phyloP scores from a whole-genome alignment of 2,888 invertebrate genomes.

The Atrina japonica region DNA sequence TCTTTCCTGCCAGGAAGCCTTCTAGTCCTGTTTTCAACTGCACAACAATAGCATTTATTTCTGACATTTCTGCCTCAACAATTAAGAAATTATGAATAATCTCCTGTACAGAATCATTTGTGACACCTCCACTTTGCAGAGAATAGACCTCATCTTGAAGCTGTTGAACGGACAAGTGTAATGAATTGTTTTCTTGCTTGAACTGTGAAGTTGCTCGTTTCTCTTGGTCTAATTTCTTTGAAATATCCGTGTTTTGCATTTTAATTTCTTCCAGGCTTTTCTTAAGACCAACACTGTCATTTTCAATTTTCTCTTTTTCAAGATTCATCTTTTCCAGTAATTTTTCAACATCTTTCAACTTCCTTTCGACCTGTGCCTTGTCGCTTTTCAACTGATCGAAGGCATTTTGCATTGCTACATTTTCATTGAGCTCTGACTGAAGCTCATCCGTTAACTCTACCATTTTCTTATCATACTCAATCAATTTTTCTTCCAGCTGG shows the following conservation, averaged over 20 bases:
- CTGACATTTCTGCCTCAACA: slow-evolving; percentile 68
- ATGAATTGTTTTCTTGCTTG: slow-evolving; percentile 59
- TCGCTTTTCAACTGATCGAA: slow-evolving; percentile 66
- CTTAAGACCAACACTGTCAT: slow-evolving; percentile 64
- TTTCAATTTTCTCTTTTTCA: slow-evolving; percentile 65
- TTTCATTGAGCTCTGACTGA: slow-evolving; percentile 69
- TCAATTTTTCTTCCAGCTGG: slow-evolving; percentile 90
- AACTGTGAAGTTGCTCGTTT: slow-evolving; percentile 49
- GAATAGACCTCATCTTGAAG: slow-evolving; percentile 59
- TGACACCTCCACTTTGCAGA: neutral
- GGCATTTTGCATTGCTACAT: slow-evolving; percentile 60
- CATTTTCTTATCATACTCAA: slow-evolving; percentile 75
- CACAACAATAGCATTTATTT: slow-evolving; percentile 60
- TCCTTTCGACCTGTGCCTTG: slow-evolving; percentile 62
- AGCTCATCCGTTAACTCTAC: slow-evolving; percentile 73
- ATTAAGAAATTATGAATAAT: slow-evolving; percentile 66
- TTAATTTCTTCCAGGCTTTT: slow-evolving; percentile 68
- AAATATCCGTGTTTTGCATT: slow-evolving; percentile 65
- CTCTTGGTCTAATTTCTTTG: slow-evolving; percentile 58
- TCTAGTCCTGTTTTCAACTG: slow-evolving; percentile 62
- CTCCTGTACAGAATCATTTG: slow-evolving; percentile 21
- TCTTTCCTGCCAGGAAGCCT: slow-evolving; percentile 53
- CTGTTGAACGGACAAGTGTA: slow-evolving; percentile 60
- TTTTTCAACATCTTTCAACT: slow-evolving; percentile 64
- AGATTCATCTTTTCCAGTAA: slow-evolving; percentile 55